Evolutionary conservation across 2,888 invertebrate species (phyloP).

Genomic region (Pterostichus niger): DNA sequence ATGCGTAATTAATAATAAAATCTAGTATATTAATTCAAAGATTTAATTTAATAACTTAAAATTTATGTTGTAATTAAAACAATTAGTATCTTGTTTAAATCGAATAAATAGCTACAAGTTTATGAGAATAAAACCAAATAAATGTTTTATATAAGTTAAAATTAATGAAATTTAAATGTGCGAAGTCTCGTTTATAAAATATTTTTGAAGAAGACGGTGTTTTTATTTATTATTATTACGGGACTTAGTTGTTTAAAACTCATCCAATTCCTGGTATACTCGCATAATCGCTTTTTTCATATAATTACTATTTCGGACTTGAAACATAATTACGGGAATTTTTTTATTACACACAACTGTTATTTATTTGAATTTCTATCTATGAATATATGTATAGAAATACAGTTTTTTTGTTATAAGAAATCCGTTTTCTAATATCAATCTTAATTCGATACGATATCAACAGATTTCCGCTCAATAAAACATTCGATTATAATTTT

Average conservation of each 20-base stretch:
- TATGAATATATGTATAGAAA: too few species aligned
- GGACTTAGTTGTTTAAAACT: too few species aligned
- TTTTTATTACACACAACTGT: too few species aligned
- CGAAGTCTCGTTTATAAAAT: too few species aligned
- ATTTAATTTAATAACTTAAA: constrained; percentile 8
- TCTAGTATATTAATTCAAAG: neutral
- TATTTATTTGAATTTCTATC: too few species aligned
- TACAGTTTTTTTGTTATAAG: constrained; percentile 1
- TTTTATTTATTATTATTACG: too few species aligned
- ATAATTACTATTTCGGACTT: too few species aligned
- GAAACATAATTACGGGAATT: too few species aligned
- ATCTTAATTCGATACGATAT: neutral
- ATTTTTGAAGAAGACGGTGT: too few species aligned
- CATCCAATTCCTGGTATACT: too few species aligned
- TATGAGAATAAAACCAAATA: neutral
- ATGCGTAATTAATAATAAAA: constrained; percentile 5
- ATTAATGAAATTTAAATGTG: too few species aligned
- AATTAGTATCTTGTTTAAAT: constrained; percentile 34
- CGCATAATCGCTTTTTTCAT: too few species aligned
- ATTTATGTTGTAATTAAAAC: constrained; percentile 19
- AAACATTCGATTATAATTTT: constrained; percentile 6
- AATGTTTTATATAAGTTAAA: neutral
- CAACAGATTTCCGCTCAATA: constrained; percentile 14
- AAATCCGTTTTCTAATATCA: constrained; percentile 24
- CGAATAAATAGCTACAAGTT: neutral